phyloP scores from a whole-genome alignment of 2,113 vertebrate species.

The Bubo blakistoni region DNA sequence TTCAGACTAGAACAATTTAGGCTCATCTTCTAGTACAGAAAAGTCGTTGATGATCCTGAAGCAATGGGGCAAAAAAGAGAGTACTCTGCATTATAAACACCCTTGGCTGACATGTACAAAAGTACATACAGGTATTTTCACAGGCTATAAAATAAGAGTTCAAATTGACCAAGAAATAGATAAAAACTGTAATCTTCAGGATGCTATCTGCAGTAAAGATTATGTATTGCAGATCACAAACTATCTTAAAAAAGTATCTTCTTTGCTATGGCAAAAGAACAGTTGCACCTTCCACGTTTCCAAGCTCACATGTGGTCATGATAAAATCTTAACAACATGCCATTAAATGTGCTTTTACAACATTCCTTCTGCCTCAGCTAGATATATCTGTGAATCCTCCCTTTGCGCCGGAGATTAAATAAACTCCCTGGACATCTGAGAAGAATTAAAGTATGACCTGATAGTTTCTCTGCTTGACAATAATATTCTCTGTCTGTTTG shows the following conservation, averaged over 20 bases:
- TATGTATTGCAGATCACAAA: conserved; percentile 18
- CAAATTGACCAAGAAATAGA: conserved; percentile 19
- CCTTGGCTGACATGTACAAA: neutral
- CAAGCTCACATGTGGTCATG: neutral
- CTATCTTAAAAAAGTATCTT: neutral
- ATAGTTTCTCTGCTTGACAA: conserved; percentile 38
- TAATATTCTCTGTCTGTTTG: conserved; percentile 31
- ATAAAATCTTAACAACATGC: conserved; percentile 53
- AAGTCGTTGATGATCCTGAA: neutral
- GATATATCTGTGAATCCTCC: conserved; percentile 27
- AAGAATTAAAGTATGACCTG: conserved; percentile 47
- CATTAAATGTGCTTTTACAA: conserved; percentile 52
- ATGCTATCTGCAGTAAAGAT: conserved; percentile 12
- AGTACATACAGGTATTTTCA: neutral
- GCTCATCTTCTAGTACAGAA: neutral
- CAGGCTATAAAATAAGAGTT: neutral
- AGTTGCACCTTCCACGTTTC: neutral
- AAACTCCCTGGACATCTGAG: conserved; percentile 7
- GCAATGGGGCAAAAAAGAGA: neutral
- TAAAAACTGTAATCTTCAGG: conserved; percentile 21
- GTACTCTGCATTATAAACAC: neutral
- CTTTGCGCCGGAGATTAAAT: conserved; percentile 44
- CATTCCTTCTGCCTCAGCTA: neutral
- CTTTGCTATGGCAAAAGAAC: neutral
- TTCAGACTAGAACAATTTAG: neutral